Evolutionary conservation across 2,888 invertebrate species (phyloP).

Genomic region (Dyspetes luteomarginatus): DNA sequence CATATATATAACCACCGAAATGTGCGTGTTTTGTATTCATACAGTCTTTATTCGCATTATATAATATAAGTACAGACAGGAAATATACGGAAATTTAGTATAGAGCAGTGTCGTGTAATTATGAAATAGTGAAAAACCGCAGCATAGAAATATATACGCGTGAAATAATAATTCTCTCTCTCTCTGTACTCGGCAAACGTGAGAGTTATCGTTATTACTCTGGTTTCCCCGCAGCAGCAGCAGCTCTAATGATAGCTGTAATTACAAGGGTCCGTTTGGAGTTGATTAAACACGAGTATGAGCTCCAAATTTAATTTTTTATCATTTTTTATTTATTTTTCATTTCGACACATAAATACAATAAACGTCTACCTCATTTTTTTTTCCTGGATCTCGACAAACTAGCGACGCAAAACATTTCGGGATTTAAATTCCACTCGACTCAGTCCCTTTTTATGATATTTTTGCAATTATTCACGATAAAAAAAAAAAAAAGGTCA

Average conservation of each 20-base stretch:
- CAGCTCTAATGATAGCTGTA: conserved; percentile 22
- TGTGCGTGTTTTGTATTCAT: too few species aligned
- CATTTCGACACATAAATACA: background rate
- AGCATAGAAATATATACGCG: background rate
- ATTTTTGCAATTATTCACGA: background rate
- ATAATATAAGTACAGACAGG: too few species aligned
- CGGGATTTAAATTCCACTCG: background rate
- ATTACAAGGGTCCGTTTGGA: conserved; percentile 35
- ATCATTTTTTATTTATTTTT: background rate
- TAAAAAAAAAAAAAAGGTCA: background rate
- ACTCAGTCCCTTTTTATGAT: background rate
- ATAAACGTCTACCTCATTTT: background rate
- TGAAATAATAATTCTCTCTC: background rate
- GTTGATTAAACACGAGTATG: conserved; percentile 45
- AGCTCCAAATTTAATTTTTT: background rate
- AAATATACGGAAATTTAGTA: too few species aligned
- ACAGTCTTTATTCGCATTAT: too few species aligned
- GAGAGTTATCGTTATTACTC: conserved; percentile 50
- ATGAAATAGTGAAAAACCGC: background rate
- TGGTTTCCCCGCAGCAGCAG: background rate
- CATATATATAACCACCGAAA: too few species aligned
- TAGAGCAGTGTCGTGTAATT: too few species aligned
- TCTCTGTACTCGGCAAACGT: background rate
- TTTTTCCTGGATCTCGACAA: background rate
- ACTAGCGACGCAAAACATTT: background rate